These are phyloP conservation scores for Peribatodes rhomboidaria DNA, from an alignment of 2,888 invertebrate species.

Conservation along the genomic window DNA sequence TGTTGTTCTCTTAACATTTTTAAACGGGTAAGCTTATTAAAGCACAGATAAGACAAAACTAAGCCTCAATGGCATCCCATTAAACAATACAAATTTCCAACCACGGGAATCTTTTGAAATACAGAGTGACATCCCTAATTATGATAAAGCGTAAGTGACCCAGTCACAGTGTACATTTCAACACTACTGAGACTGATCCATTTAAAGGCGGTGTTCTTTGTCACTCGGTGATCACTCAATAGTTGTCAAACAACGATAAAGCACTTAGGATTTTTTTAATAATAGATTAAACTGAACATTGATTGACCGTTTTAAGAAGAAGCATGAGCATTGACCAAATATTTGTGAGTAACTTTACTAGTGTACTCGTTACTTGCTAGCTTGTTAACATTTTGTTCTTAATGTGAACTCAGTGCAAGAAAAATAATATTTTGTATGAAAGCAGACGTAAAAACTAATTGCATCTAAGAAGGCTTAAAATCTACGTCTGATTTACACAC, in stretches of 20 bases:
- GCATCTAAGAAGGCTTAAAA: slow-evolving; percentile 1
- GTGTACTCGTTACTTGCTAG: background rate
- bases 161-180: slow-evolving; percentile 22
- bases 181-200: slow-evolving; percentile 52
- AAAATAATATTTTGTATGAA: background rate
- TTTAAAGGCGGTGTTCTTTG: slow-evolving; percentile 53
- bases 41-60: background rate
- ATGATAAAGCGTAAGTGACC: slow-evolving; percentile 27
- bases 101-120: slow-evolving; percentile 9
- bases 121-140: slow-evolving; percentile 26
- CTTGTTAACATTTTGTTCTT: background rate
- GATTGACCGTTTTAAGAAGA: slow-evolving; percentile 35
- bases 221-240: slow-evolving; percentile 62
- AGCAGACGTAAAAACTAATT: background rate
- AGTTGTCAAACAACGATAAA: slow-evolving; percentile 66
- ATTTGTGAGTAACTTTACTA: slow-evolving; percentile 22
- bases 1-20: background rate
- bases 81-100: slow-evolving; percentile 4
- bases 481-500: slow-evolving; percentile 24
- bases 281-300: slow-evolving; percentile 41
- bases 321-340: slow-evolving; percentile 46
- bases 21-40: background rate
- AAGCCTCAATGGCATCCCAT: slow-evolving; percentile 9
- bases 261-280: slow-evolving; percentile 61
- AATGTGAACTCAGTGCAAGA: background rate